Evolutionary conservation across 2,888 invertebrate genomes (phyloP), one percentile per base, ranked within the genome.

Genomic region (Mimachlamys varia): DNA sequence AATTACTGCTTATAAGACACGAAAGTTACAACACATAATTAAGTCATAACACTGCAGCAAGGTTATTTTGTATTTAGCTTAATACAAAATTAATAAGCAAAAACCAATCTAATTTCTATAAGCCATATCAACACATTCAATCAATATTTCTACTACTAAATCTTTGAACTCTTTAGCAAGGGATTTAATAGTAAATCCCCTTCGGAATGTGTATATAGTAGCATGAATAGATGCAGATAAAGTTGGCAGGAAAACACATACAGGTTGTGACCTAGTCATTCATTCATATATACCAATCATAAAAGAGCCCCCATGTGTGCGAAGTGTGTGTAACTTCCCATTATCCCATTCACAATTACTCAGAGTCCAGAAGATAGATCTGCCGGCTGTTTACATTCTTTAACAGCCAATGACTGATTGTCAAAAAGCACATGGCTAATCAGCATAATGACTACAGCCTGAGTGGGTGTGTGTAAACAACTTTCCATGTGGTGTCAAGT

Each of bases 351-450:
- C 76, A 76, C 76, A 76, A 76, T 76, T 76, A 76, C 76, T 76
- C 76, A 76, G 76, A 76, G 76, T 76, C 76, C 76, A 76, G 76
- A 76, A 76, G 76, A 76, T 76, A 76, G 76, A 76, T 76, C 76
- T 76, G 76, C 76, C 27, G 76, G 76, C 76, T 76, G 76, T 76
- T 76, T 76, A 76, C 88, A 90, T 89, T 89, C 90, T 89, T 87
- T 50, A 37, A 89, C 89, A 53, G 88, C 50, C 89, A 89, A 89
- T 89, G 89, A 90, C 89, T 89, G 90, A 90, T 90, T 90, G 89
- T 89, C 88, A 90, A 91, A 92, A 89, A 92, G 91, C 93, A 93
- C 93, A 93, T 93, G 93, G 93, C 93, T 93, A 93, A 93, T 93
- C 91, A 92, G 89, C 93, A 93, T 93, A 93, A 92, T 92, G 89